Evolutionary conservation across 2,113 vertebrate genomes (phyloP).

Genomic region (Cyanocitta stelleri): DNA sequence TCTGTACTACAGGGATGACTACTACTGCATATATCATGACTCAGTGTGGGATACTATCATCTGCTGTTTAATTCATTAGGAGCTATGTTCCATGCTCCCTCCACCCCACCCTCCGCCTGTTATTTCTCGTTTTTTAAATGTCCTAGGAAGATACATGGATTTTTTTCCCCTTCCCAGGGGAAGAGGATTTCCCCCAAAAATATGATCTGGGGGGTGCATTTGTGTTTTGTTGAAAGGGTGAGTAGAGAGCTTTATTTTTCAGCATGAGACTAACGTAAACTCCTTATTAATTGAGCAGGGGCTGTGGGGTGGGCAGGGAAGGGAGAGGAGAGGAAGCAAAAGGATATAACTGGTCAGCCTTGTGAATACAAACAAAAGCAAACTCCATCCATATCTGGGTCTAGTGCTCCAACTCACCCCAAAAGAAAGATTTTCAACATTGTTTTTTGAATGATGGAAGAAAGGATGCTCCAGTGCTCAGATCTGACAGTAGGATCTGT

Average conservation of each 20-base stretch:
- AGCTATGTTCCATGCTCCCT: neutral
- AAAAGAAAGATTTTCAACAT: neutral
- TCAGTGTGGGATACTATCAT: neutral
- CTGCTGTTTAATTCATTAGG: neutral
- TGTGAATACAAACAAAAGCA: neutral
- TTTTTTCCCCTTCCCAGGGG: neutral
- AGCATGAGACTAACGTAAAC: neutral
- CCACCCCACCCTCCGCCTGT: neutral
- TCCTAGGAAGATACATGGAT: neutral
- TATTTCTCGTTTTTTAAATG: neutral
- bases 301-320: too few species aligned
- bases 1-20: neutral
- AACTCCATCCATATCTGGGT: neutral
- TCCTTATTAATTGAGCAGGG: neutral
- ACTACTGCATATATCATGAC: neutral
- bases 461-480: neutral
- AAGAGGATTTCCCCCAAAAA: neutral
- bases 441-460: neutral
- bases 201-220: rapidly evolving
- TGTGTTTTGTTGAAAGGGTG: neutral
- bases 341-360: neutral
- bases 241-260: neutral
- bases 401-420: neutral
- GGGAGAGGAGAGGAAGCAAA: neutral
- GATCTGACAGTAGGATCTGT: neutral